Evolutionary conservation across 2,797 vertebrate species (phyloP).

Genomic region (Aldrovandia affinis): DNA sequence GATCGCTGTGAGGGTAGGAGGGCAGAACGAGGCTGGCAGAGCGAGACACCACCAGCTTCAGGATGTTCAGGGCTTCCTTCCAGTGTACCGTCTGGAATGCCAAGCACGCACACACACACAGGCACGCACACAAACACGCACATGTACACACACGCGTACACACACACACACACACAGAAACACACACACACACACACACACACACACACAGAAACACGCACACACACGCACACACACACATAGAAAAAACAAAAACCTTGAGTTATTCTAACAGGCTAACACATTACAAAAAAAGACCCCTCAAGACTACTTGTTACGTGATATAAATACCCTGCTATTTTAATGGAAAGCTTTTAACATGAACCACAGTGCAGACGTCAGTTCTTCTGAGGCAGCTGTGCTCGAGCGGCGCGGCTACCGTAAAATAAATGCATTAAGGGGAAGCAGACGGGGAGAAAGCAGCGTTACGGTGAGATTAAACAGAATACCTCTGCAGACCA

Average conservation of each 20-base stretch:
- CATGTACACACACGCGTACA: conserved; percentile 5
- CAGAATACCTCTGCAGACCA: conserved; percentile 25
- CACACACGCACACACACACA: neutral
- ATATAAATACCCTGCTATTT: neutral
- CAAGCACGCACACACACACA: conserved; percentile 5
- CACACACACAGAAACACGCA: conserved; percentile 12
- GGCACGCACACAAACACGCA: conserved; percentile 9
- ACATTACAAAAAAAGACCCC: conserved; percentile 10
- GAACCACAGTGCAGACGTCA: neutral
- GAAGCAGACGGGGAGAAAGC: conserved; percentile 39
- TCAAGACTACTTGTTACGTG: neutral
- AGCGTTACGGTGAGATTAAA: conserved; percentile 47
- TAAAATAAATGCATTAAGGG: neutral
- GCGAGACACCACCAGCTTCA: conserved; percentile 95
- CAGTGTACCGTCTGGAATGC: conserved; percentile 87
- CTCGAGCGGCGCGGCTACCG: neutral
- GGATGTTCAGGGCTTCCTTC: conserved; percentile 94
- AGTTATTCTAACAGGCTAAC: neutral
- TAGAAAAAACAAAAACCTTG: neutral
- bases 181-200: conserved; percentile 31
- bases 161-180: neutral
- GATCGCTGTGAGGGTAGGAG: conserved; percentile 84
- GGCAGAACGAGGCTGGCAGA: conserved; percentile 94
- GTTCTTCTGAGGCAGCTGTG: neutral
- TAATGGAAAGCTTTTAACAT: conserved; percentile 10